phyloP scores from a whole-genome alignment of 2,888 invertebrate species.

The Mallateleia sp. region DNA sequence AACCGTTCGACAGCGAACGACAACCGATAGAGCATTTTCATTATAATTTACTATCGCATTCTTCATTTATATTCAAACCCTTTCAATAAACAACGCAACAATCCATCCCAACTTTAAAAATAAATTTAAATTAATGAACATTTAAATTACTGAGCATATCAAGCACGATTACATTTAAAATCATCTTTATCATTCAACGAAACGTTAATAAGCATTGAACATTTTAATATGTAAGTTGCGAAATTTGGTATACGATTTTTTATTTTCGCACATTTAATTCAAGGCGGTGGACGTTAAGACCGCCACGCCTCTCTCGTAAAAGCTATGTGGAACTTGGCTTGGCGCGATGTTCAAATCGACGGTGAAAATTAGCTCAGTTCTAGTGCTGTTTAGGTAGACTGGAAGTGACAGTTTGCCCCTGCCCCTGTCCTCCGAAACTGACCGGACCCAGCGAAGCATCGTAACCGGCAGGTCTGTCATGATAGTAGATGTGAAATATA shows the following conservation, averaged over 20 bases:
- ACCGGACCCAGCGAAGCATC: no score
- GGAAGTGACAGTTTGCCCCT: no score
- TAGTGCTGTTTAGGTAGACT: no score
- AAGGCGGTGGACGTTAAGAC: conserved; percentile 97
- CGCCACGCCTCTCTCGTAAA: conserved; percentile 99
- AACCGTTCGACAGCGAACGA: neutral
- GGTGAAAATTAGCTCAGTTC: no score
- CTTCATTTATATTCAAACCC: conserved; percentile 19
- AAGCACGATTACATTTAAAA: no score
- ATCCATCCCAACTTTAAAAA: no score
- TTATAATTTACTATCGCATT: conserved; percentile 30
- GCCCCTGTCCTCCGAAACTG: no score
- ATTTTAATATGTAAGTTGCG: neutral
- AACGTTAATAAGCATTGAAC: conserved; percentile 22
- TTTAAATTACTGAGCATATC: neutral
- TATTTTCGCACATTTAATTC: conserved; percentile 91
- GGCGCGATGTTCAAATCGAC: conserved; percentile 98
- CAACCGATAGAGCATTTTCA: conserved; percentile 25
- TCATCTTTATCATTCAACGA: neutral
- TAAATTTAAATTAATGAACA: no score
- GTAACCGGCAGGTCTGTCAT: no score
- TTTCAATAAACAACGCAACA: neutral
- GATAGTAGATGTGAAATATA: no score
- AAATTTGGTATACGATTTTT: conserved; percentile 37
- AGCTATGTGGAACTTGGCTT: conserved; percentile 97